Base-by-base conservation (phyloP, 2,888 invertebrate species). In the Malthinus flaveolus region DNA sequence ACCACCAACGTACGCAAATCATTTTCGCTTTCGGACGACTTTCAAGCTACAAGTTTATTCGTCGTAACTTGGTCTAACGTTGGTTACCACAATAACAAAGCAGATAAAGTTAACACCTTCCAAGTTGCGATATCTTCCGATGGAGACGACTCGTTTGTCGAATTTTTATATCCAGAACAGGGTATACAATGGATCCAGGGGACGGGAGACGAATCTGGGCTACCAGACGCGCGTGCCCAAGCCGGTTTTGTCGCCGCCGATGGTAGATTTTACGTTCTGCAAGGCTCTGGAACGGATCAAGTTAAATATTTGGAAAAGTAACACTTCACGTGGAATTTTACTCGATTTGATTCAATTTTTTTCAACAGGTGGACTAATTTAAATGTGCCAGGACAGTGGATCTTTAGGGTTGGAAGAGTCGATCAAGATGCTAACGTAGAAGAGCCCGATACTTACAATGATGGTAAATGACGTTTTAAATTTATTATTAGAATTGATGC, bases 141-240 rank as follows among this genome's bases (percentile, higher is more conserved):
- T 74, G 92, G 91, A 1, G 83, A 82, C 0, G 87, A 92, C 65
- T 90, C 91, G 2, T 98, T 90, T 74, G 91, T 89, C 0, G 88
- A 95, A 71, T 85, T 97, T 65, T 81, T 95, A 56, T 99, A 97
- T 77, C 91, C 93, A 0, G 88, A 90, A 67, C 84, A 88, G 59
- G 93, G 93, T 1, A 87, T 99, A 50, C 91, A 95, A 74, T 99
- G 98, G 98, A 86, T 94, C 50, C 90, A 92, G 75, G 90, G 90
- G 47, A 88, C 89, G 57, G 83, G 85, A 0, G 88, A 89, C 66
- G 85, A 86, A n/a, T 83, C 85, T n/a, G 88, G 87, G 23, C 75
- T 91, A 45, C 91, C 92, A 0, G 96, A 97, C 73, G 93, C 95
- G 0, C 88, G 93, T 68, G 96, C 95, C 1, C 97, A 98, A 79